Conservation (phyloP, 2,113 vertebrate genomes). For the Passer domesticus region DNA sequence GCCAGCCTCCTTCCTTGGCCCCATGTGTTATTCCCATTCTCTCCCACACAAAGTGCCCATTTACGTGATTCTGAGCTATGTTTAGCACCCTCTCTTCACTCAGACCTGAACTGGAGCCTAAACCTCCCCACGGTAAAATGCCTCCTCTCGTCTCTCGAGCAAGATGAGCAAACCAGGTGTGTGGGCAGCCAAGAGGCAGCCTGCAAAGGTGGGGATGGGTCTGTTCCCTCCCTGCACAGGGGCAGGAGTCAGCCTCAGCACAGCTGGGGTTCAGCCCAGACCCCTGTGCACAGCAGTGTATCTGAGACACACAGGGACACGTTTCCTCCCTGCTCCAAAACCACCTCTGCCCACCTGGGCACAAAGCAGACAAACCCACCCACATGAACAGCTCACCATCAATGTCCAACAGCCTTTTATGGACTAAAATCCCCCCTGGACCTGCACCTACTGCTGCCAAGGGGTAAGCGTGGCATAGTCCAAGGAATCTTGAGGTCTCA, state of each 20-base stretch:
- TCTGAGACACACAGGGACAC: accelerated
- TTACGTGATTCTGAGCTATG: background rate
- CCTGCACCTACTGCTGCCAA: background rate
- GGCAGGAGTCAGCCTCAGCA: accelerated
- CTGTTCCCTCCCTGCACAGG: accelerated
- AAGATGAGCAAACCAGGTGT: background rate
- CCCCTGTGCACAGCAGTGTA: accelerated
- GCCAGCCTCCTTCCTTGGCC: background rate
- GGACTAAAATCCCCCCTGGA: background rate
- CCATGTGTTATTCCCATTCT: accelerated
- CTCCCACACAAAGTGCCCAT: background rate
- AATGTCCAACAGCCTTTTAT: background rate
- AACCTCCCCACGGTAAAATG: background rate
- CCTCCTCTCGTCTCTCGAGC: accelerated
- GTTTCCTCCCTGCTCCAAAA: background rate
- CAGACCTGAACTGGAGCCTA: background rate
- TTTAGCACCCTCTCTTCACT: background rate
- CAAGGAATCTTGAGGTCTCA: background rate
- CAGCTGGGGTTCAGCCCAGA: accelerated
- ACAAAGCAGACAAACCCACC: background rate
- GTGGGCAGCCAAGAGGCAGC: background rate
- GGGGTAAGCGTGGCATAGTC: background rate
- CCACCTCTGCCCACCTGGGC: accelerated
- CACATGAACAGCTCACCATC: accelerated
- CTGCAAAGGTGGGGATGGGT: no score